A percentile compares a stretch with the other conserved stretches of the same genome.
phyloP scores from a whole-genome alignment of 2,888 invertebrate species.

The Geotrupes spiniger region DNA sequence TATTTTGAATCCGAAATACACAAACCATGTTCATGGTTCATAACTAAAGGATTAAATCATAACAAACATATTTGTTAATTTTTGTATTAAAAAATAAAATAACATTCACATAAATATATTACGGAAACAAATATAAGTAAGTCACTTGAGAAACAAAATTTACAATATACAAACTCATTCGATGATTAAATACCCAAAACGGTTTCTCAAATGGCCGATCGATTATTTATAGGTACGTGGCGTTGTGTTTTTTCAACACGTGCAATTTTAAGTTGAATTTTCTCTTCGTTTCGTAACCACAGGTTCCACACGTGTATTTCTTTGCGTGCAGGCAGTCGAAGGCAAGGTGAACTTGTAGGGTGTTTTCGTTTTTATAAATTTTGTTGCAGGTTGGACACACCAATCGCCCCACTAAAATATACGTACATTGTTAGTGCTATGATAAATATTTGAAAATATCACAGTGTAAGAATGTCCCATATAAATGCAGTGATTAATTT shows the following conservation, averaged over 20 bases:
- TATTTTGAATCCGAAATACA: too few species aligned
- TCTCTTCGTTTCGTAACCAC: slow-evolving; percentile 19
- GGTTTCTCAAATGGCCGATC: not conserved
- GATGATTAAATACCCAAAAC: too few species aligned
- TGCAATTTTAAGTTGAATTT: slow-evolving; percentile 21
- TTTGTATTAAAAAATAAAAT: too few species aligned
- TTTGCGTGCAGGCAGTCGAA: slow-evolving; percentile 21
- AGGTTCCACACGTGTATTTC: slow-evolving; percentile 16
- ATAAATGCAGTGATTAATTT: too few species aligned
- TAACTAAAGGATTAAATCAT: too few species aligned
- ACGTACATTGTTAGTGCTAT: not conserved
- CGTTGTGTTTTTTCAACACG: slow-evolving; percentile 3
- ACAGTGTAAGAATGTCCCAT: not conserved
- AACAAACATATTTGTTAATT: too few species aligned
- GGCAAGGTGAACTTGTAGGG: slow-evolving; percentile 21
- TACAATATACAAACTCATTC: too few species aligned
- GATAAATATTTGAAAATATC: too few species aligned
- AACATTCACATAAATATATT: too few species aligned
- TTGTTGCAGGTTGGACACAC: slow-evolving; percentile 21
- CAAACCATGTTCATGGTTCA: too few species aligned
- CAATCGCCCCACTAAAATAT: slow-evolving; percentile 6
- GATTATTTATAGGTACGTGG: not conserved
- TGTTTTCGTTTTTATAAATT: slow-evolving; percentile 22
- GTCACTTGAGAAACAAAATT: too few species aligned
- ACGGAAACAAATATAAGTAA: too few species aligned